Evolutionary conservation across 2,113 vertebrate species (phyloP), one percentile per base, ranked within the genome.

Genomic region (Mustelus asterias): DNA sequence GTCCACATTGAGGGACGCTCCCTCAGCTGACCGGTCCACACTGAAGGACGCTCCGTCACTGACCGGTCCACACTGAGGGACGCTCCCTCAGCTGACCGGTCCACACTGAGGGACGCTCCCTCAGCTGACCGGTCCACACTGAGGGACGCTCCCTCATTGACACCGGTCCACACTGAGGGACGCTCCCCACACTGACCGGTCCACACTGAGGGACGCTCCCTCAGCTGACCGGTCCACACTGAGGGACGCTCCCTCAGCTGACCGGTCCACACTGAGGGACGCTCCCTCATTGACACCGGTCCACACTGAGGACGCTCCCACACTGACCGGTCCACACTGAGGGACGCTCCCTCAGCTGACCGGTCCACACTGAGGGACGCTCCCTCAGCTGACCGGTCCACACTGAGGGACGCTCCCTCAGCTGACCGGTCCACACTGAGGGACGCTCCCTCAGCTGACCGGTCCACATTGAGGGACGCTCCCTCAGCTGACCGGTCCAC

Each of bases 331-430:
- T n/a, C n/a, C n/a, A n/a, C 78, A 14, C 20, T 8, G 13, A 0
- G 48, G 4, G 37, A 14, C 80, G 0, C 37, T 83, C 80, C 80
- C 37, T 41, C 20, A 41, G n/a, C 80, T 4, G 11, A 3, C 13
- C n/a, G 1, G 33, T 37, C 13, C 14, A 3, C 0, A 0, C 16
- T 0, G 14, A 0, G n/a, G n/a, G n/a, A n/a, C n/a, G n/a, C n/a
- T n/a, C n/a, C n/a, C n/a, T n/a, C n/a, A n/a, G n/a, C n/a, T n/a
- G n/a, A n/a, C n/a, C n/a, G n/a, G n/a, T n/a, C n/a, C n/a, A n/a
- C 78, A 14, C 20, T 8, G 13, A 0, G 48, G 4, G 37, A 14
- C 80, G 0, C 37, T 83, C 80, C 80, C 37, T 41, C 20, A 41
- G n/a, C 80, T 4, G 11, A 3, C 13, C n/a, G 1, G 33, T 37